Percentiles rank a stretch among this genome's conserved stretches.
These are phyloP conservation scores for fruit fly (Drosophila melanogaster) DNA, from an alignment of 1,140 invertebrate genomes.

Conservation along the genomic window Release_6_plus_ISO1_MT NC_004354.4:21111501-21112000, in stretches of 20 bases:
- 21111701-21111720: background rate
- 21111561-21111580: constrained; percentile 59
- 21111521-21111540: too few species aligned
- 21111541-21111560: constrained; percentile 59
- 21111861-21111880: background rate
- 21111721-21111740: background rate
- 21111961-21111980: constrained; percentile 3
- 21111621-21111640: background rate
- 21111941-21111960: background rate
- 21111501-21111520: background rate
- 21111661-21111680: background rate
- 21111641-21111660: constrained; percentile 15
- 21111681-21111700: constrained; percentile 10
- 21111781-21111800: background rate
- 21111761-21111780: constrained; percentile 57
- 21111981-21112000: constrained; percentile 27
- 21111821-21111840: constrained; percentile 55
- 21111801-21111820: background rate
- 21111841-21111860: background rate
- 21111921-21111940: constrained; percentile 9
- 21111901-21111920: constrained; percentile 68
- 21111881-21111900: constrained; percentile 62
- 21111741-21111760: constrained; percentile 13
- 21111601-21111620: background rate
- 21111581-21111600: constrained; percentile 22